Evolutionary conservation across 2,797 vertebrate species (phyloP), one percentile per base, ranked within the genome.

Genomic region (Sphaeramia orbicularis): DNA sequence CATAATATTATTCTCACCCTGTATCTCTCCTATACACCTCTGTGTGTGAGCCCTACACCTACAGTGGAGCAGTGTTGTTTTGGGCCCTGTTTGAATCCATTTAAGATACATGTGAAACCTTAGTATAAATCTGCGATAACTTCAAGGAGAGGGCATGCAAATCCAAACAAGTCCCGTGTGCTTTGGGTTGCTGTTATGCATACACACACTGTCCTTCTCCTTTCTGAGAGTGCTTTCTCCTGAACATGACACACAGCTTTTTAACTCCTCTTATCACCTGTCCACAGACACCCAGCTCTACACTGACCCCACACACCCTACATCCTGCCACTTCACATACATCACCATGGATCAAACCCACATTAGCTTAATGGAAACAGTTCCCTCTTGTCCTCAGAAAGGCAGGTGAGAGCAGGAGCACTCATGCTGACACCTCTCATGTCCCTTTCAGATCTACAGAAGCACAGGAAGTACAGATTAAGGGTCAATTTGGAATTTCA

Each of bases 281-380:
- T 86, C 76, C 78, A 76, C 84, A 86, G 82, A 86, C 58, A 65
- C 72, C 84, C 21, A 76, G 69, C 83, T 75, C 76, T 75, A 53
- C 66, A 56, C 50, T 89, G 85, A 85, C 79, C 83, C 74, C 67
- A 52, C 70, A 16, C 49, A 71, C 76, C 68, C 69, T 75, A 57
- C 82, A 74, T 63, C 80, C 78, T 83, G 71, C 74, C 80, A 80
- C 78, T 79, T 79, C 82, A 83, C 84, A 79, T 82, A 73, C 66
- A 83, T 89, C 87, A 78, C 65, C 16, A 48, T 80, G 82, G 84
- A 83, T 87, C 82, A 88, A 81, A 84, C 55, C 65, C 66, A 76
- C 81, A 86, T 91, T 89, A 89, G 80, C 80, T 76, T 86, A 86
- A 90, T 90, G 79, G 75, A 89, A 81, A 73, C 65, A 74, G 71